phyloP scores from a whole-genome alignment of 2,113 vertebrate genomes.

The Tricholaema leucomelas region DNA sequence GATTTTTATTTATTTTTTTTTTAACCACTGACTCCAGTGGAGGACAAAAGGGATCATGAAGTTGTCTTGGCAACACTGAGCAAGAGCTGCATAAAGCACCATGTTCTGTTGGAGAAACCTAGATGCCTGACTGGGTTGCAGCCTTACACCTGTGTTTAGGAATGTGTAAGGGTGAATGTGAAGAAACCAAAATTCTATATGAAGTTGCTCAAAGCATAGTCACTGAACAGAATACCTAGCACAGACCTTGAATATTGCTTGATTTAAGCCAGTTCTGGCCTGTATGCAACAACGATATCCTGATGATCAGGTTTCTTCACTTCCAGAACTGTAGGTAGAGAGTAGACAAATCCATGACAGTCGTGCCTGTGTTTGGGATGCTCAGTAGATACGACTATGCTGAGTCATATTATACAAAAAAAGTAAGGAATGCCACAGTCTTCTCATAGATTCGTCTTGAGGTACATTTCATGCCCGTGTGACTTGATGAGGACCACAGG shows the following conservation, averaged over 20 bases:
- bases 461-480: accelerated
- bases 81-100: not conserved
- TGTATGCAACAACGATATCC: not conserved
- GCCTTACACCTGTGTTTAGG: not conserved
- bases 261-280: not conserved
- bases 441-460: not conserved
- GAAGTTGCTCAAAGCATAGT: not conserved
- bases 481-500: not conserved
- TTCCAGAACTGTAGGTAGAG: not conserved
- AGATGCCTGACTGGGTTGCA: not conserved
- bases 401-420: not conserved
- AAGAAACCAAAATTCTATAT: not conserved
- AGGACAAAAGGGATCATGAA: not conserved
- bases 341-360: accelerated
- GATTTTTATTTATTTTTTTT: not conserved
- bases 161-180: not conserved
- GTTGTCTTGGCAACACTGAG: not conserved
- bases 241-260: not conserved
- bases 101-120: not conserved
- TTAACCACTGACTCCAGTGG: accelerated
- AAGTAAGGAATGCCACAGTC: not conserved
- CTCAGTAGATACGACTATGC: not conserved
- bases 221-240: not conserved
- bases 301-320: not conserved
- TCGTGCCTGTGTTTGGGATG: not conserved